Conservation (phyloP, 2,888 invertebrate species). For the Dendrolimus houi region DNA sequence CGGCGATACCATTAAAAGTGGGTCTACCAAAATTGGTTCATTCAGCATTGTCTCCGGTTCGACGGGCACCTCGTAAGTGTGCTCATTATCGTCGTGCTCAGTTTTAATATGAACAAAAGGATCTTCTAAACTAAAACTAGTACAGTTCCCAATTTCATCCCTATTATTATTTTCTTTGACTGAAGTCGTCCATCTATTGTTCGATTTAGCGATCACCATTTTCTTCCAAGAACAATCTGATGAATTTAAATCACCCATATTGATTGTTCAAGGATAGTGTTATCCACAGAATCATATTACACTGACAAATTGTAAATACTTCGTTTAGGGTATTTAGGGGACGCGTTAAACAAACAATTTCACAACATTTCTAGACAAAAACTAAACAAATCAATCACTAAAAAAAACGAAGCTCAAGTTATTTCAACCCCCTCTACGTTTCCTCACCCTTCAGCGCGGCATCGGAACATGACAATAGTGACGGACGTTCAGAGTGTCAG, state of each 20-base stretch:
- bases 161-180: conserved; percentile 34
- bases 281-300: conserved; percentile 69
- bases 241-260: conserved; percentile 61
- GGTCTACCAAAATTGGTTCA: conserved; percentile 23
- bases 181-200: conserved; percentile 54
- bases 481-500: too few relatives aligned
- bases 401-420: too few relatives aligned
- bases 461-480: too few relatives aligned
- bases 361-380: too few relatives aligned
- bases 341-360: too few relatives aligned
- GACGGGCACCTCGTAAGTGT: conserved; percentile 6
- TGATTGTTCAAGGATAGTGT: conserved; percentile 63
- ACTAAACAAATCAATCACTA: too few relatives aligned
- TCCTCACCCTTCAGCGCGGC: too few relatives aligned
- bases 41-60: conserved; percentile 21
- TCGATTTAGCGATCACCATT: conserved; percentile 58
- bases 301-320: conserved; percentile 2
- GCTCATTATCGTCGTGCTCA: conserved; percentile 21
- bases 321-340: too few relatives aligned
- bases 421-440: too few relatives aligned
- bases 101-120: conserved; percentile 28
- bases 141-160: conserved; percentile 22
- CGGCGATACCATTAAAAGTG: conserved; percentile 18
- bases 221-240: conserved; percentile 64
- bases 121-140: conserved; percentile 28